Evolutionary conservation across 2,888 invertebrate species (phyloP).

Genomic region (Diaprepes abbreviatus): DNA sequence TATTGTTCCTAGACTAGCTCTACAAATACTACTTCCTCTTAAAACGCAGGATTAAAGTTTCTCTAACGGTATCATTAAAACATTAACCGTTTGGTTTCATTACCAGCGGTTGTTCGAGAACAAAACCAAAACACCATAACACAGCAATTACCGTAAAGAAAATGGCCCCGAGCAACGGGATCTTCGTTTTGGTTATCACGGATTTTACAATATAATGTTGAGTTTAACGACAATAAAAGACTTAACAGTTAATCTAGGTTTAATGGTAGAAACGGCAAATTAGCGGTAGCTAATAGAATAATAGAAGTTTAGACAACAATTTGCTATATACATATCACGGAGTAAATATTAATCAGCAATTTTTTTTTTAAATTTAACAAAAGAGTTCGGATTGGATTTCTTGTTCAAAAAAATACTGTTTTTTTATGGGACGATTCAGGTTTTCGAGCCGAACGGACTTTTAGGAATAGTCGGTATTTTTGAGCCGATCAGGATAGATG

Average conservation of each 20-base stretch:
- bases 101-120: constrained; percentile 43
- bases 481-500: no score
- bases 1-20: constrained; percentile 15
- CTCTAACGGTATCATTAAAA: constrained; percentile 46
- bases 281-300: constrained; percentile 10
- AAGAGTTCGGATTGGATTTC: no score
- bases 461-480: no score
- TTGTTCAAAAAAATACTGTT: no score
- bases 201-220: constrained; percentile 31
- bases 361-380: no score
- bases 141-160: constrained; percentile 44
- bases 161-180: constrained; percentile 35
- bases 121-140: constrained; percentile 49
- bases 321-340: no score
- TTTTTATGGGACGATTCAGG: no score
- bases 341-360: no score
- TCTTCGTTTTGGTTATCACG: constrained; percentile 43
- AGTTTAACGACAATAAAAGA: constrained; percentile 28
- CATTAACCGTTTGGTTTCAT: constrained; percentile 50
- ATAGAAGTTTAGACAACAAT: constrained; percentile 6
- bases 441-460: no score
- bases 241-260: constrained; percentile 21
- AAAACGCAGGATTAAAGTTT: constrained; percentile 23
- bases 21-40: constrained; percentile 3
- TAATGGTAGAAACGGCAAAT: constrained; percentile 25